phyloP scores from a whole-genome alignment of 1,140 invertebrate species.

The Drosophila eugracilis region DNA sequence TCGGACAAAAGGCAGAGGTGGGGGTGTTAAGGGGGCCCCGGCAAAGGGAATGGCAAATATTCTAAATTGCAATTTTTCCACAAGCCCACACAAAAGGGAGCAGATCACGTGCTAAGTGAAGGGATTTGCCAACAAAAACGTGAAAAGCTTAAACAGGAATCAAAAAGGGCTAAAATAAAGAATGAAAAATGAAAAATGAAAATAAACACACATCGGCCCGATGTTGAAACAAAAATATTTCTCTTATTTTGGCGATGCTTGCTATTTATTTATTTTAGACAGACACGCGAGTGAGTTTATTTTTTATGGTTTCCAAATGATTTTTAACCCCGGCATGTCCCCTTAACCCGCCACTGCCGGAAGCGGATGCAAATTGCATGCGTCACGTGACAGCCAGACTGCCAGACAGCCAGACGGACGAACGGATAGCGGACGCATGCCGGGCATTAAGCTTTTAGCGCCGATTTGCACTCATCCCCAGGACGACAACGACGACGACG shows the following conservation, averaged over 20 bases:
- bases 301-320: slow-evolving; percentile 84
- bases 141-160: slow-evolving; percentile 70
- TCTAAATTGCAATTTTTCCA: slow-evolving; percentile 72
- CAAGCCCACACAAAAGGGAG: slow-evolving; percentile 30
- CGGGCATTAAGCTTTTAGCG: slow-evolving; percentile 79
- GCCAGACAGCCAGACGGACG: slow-evolving; percentile 70
- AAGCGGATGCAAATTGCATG: slow-evolving; percentile 83
- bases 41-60: slow-evolving; percentile 81
- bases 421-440: slow-evolving; percentile 43
- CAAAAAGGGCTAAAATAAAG: slow-evolving; percentile 15
- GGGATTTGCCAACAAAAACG: slow-evolving; percentile 78
- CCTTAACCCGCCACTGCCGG: slow-evolving; percentile 59
- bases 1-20: neutral
- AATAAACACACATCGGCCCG: slow-evolving; percentile 28
- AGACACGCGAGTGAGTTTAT: slow-evolving; percentile 74
- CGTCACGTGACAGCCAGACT: slow-evolving; percentile 80
- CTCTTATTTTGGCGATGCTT: slow-evolving; percentile 28
- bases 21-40: slow-evolving; percentile 14
- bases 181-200: neutral
- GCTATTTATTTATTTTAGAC: slow-evolving; percentile 76
- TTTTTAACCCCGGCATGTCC: slow-evolving; percentile 65
- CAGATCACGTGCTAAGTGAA: slow-evolving; percentile 69
- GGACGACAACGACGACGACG: too few relatives aligned
- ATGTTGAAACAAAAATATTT: slow-evolving; percentile 37
- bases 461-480: slow-evolving; percentile 46